Base-by-base conservation (phyloP, 2,113 vertebrate genomes). In the Hippocampus barbouri region DNA sequence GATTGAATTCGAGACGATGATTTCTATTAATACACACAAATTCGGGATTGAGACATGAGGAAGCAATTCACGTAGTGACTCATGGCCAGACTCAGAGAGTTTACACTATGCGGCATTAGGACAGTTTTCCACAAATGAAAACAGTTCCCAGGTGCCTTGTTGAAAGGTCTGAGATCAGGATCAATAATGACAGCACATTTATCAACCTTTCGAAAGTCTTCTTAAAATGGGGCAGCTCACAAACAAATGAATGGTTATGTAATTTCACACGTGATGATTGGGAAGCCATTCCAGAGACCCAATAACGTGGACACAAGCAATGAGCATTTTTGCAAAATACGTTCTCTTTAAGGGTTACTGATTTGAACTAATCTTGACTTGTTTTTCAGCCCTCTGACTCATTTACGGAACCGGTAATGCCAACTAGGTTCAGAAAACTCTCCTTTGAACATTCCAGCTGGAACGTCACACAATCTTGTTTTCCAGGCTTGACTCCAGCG, bases 401-500 rank as follows among this genome's bases (percentile, higher is more conserved):
- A 16, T 64, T 43, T 41, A 41, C 74, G 64, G 79, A 79, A 80
- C 56, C 74, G 80, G 56, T 84, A 83, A 76, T 79, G 27, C 38
- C 66, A 62, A 60, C 68, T 38, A 75, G 74, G 79, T 45, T 78
- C 41, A 73, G 14, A 73, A 73, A 81, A 78, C 72, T 30, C 70
- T 77, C 49, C 61, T 68, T 74, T 30, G 68, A 73, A 59, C 57
- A 69, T 80, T 84, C 68, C 66, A 63, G 66, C 74, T 59, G 47
- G 9, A 76, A 66, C 62, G 62, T 66, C 71, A 83, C 85, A 70
- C 70, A 77, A 69, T 56, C 51, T 72, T 30, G 14, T 68, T 87
- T 86, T 87, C 82, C 81, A 79, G 79, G 82, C 81, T 40, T 0
- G 18, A 40, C 49, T 84, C 75, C 83, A 86, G 20, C 27, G 73